phyloP scores from a whole-genome alignment of 2,888 invertebrate species.

The Pseudococcus longispinus region DNA sequence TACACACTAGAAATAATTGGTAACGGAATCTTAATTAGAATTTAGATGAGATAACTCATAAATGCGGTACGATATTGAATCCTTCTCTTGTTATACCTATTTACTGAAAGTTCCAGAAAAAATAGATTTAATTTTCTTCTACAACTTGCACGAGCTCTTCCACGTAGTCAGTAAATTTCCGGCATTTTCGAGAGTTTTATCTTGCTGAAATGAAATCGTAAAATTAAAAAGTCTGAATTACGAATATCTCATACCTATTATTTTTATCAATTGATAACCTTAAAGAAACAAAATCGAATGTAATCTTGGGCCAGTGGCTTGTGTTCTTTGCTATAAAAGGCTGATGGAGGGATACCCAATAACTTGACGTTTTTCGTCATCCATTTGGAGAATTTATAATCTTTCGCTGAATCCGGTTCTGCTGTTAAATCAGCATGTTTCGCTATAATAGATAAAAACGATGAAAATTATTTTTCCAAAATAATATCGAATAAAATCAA shows the following conservation, averaged over 20 bases:
- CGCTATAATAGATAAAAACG: conserved; percentile 63
- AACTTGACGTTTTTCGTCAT: conserved; percentile 91
- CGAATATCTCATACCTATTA: neutral
- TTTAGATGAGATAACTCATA: neutral
- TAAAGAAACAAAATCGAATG: conserved; percentile 93
- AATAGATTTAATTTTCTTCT: neutral
- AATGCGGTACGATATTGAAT: neutral
- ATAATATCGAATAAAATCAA: neutral
- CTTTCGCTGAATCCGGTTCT: conserved; percentile 77
- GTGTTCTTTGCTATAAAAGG: conserved; percentile 85
- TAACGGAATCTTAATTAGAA: neutral
- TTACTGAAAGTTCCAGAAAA: neutral
- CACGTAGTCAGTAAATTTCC: conserved; percentile 53
- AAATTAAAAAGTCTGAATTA: neutral
- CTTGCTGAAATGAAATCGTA: conserved; percentile 69
- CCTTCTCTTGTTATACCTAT: neutral
- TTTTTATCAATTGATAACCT: conserved; percentile 67
- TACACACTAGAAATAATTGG: neutral
- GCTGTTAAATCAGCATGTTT: conserved; percentile 73
- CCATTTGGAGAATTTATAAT: conserved; percentile 95
- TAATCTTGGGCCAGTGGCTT: conserved; percentile 83
- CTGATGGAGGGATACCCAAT: conserved; percentile 91
- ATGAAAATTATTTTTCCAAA: neutral
- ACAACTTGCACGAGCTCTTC: conserved; percentile 11
- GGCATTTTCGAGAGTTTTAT: conserved; percentile 74